Base-by-base conservation (phyloP, 2,888 invertebrate genomes). In the Drosophila siamana region DNA sequence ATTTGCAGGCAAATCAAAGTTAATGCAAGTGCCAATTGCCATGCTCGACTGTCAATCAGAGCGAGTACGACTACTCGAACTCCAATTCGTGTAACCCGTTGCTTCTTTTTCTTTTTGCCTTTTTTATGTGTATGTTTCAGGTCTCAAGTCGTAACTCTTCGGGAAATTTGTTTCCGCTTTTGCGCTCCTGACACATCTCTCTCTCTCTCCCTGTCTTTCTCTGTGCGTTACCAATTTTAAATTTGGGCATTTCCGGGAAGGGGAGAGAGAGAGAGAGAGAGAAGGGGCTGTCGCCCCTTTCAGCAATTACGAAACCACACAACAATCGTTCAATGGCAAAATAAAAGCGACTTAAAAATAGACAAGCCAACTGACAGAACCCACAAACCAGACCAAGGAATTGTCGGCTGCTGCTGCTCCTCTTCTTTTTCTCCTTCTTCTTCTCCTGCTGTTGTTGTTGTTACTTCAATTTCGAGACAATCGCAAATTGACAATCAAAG, bases 401-500 rank as follows among this genome's bases (percentile, higher is more conserved):
- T 69, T 73, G 68, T 66, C 83, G 70, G 71, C 71, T 69, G 64
- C 51, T 69, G 63, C 57, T 69, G 50, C 41, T 59, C 15, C 55
- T 75, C 44, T 54, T 43, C 6, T 7, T n/a, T n/a, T n/a, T n/a
- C n/a, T n/a, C n/a, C 54, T 44, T 59, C 15, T 57, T 75, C 44
- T 54, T 43, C 6, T 7, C 55, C 54, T 69, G 56, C 16, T 55
- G 36, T 16, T 46, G 36, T 22, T 48, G 46, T 22, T 44, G 43
- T 2, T 80, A 64, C 83, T 87, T 82, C 83, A 82, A 83, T 86
- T 85, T 79, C 85, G 85, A 85, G 85, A 85, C 85, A 85, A 85
- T 85, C 85, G 85, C 88, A 85, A 85, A 85, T 85, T 85, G 85
- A 85, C 85, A 85, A 85, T 85, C 85, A 85, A 86, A 88, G 85